phyloP scores from a whole-genome alignment of 2,797 vertebrate species.

The Sebastes ruberrimus region DNA sequence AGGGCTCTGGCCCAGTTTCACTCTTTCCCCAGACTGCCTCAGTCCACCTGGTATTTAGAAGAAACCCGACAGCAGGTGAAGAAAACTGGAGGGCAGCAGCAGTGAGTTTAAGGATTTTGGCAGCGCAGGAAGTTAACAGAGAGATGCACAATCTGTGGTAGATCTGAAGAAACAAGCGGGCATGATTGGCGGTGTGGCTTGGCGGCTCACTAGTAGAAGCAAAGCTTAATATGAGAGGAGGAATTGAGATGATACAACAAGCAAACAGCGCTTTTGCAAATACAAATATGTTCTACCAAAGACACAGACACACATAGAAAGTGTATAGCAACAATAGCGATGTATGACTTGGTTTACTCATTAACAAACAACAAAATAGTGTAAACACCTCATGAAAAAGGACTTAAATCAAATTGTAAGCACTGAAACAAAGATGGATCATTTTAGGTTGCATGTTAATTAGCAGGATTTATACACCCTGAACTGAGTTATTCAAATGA shows the following conservation, averaged over 20 bases:
- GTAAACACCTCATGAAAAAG: not conserved
- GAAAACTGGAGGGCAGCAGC: slow-evolving; percentile 43
- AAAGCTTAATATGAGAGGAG: slow-evolving; percentile 19
- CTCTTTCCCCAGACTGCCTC: not conserved
- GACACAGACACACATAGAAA: not conserved
- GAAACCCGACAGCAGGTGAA: slow-evolving; percentile 54
- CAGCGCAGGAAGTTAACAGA: slow-evolving; percentile 40
- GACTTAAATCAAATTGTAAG: not conserved
- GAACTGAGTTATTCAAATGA: not conserved
- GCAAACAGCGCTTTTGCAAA: not conserved
- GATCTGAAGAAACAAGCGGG: slow-evolving; percentile 30
- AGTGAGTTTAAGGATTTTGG: slow-evolving; percentile 54
- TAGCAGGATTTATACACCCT: not conserved
- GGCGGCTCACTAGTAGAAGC: slow-evolving; percentile 18
- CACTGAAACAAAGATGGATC: not conserved
- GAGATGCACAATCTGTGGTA: slow-evolving; percentile 64
- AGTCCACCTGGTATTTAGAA: slow-evolving; percentile 40
- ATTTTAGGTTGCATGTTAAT: not conserved
- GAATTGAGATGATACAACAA: slow-evolving; percentile 17
- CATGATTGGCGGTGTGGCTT: slow-evolving; percentile 29
- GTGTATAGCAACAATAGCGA: not conserved
- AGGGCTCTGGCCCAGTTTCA: slow-evolving; percentile 36
- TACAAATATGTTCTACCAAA: slow-evolving; percentile 18
- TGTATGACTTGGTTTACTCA: slow-evolving; percentile 12
- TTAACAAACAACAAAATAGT: not conserved